Base-by-base conservation (phyloP, 2,888 invertebrate species). In the Scotopteryx bipunctaria region DNA sequence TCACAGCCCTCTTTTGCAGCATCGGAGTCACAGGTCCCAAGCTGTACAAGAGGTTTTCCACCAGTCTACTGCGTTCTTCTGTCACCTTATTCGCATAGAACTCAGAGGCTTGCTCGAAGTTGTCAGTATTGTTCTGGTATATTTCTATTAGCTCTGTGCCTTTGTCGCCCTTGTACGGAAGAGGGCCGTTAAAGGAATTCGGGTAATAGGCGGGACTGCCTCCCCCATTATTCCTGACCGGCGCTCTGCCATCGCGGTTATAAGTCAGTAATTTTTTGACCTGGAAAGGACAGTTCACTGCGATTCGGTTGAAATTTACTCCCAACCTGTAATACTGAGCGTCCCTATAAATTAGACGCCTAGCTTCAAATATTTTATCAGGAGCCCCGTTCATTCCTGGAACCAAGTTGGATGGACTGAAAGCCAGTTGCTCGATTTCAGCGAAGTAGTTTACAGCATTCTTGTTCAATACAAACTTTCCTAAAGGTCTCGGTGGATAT, bases 151-250 rank as follows among this genome's bases (percentile, higher is more conserved):
- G 82, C 5, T 91, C 75, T 5, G 91, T 72, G 29, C 79, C 75
- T 55, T 91, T 90, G 11, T 93, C 93, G 2, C 92, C 89, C 17
- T 92, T 87, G 63, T 93, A 93, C 31, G 92, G 92, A 55, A 92
- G 91, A 0, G 98, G 97, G 0, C 98, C 98, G 58, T 92, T 89
- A 78, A 97, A 99, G 58, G 97, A 97, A 87, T 99, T 99, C 0
- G 99, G 99, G 83, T 93, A 97, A 77, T 98, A 99, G 82, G 98
- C 98, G 1, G 98, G 98, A 2, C 95, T 95, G 15, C 95, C 96
- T 25, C 92, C 93, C 80, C 96, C 96, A 74, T 97, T 98, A 64
- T 95, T 93, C 27, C 91, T 88, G n/a, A 93, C 90, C 16, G 93
- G 92, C 89, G 94, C 94, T 5, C 91, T 88, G 0, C 98, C 98